Evolutionary conservation across 2,888 invertebrate genomes (phyloP), one percentile per base, ranked within the genome.

Genomic region (Pardosa pseudoannulata): DNA sequence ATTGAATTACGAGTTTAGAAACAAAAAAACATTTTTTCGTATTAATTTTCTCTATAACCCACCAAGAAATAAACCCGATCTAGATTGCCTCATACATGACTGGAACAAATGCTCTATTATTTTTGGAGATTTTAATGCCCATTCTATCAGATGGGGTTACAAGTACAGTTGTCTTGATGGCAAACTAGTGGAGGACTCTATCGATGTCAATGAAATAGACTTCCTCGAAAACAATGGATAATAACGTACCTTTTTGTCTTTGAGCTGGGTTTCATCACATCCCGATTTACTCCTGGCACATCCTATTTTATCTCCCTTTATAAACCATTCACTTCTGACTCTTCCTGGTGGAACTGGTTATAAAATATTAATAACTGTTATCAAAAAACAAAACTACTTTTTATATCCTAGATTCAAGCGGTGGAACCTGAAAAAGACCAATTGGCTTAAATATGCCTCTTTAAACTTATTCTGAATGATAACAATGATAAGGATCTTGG

Each of bases 1-100:
- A 7, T 76, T 39, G 65, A 76, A 64, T 13, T 67, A 6, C 1
- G 19, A 39, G 75, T 65, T 16, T 76, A 41, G 75, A 65, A 64
- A 41, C 28, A 41, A 67, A 7, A 29, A 23, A 13, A 28, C 2
- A 13, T 16, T 29, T n/a, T 46, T 28, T 39, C 28, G 75, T 19
- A 41, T 76, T 39, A 39, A 29, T 27, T 64, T 36, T 76, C 28
- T 65, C 16, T 76, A 76, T 16, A 76, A 76, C 19, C 75, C 64
- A 16, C 65, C 41, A 9, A 32, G 31, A 27, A 76, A 76, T 65
- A 65, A 28, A 65, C 75, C 67, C 2, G 27, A 41, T 29, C 16
- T 76, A 62, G 27, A 28, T 13, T 23, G 62, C 19, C 28, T 76
- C 13, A 28, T 67, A 11, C 23, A 39, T 29, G 67, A 46, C 46